A percentile compares a stretch with the other conserved stretches of the same genome.
Conservation (phyloP, 2,888 invertebrate species). For the Gibbula magus region DNA sequence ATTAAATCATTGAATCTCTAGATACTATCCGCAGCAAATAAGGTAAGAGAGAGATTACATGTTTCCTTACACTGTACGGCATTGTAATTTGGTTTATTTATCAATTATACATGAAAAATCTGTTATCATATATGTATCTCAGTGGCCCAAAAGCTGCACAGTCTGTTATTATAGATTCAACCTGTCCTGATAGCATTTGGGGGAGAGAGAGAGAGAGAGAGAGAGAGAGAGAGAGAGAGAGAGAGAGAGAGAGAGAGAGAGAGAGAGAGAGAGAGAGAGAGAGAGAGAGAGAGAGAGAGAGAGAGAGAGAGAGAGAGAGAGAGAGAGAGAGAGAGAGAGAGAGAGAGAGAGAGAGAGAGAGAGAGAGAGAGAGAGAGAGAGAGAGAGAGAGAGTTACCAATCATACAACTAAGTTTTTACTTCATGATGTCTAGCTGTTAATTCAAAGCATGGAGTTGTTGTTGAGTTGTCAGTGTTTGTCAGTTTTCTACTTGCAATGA, state of each 20-base stretch:
- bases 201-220: neutral
- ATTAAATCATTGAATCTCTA: too few species aligned
- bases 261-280: neutral
- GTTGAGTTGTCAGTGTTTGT: neutral
- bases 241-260: neutral
- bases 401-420: neutral
- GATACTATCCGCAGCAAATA: too few species aligned
- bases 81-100: too few species aligned
- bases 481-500: too few species aligned
- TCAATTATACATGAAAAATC: too few species aligned
- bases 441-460: neutral
- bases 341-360: neutral
- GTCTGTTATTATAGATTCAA: too few species aligned
- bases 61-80: too few species aligned
- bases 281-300: neutral
- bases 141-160: too few species aligned
- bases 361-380: slow-evolving; percentile 10
- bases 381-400: neutral
- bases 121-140: too few species aligned
- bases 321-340: neutral
- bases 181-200: neutral
- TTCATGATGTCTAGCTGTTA: neutral
- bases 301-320: neutral
- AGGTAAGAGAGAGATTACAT: too few species aligned
- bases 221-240: neutral